Conservation (phyloP, 2,113 vertebrate species). For the Rhegmatorhina hoffmannsi region DNA sequence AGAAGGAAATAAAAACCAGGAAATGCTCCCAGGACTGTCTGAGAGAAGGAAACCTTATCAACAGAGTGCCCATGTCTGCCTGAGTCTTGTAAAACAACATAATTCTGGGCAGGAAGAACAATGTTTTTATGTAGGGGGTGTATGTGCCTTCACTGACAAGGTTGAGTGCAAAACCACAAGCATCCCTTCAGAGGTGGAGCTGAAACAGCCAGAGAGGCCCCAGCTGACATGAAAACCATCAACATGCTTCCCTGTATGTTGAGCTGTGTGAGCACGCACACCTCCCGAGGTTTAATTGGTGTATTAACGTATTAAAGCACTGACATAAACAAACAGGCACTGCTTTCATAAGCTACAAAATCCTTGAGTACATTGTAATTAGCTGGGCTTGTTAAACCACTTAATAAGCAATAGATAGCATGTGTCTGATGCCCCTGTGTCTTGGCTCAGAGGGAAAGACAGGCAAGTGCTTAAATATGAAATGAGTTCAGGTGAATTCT, state of each 20-base stretch:
- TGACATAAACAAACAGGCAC: constrained; percentile 51
- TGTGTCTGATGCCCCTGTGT: neutral
- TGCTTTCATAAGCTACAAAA: constrained; percentile 33
- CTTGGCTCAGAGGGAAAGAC: neutral
- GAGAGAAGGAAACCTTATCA: neutral
- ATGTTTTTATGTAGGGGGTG: neutral
- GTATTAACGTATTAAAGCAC: constrained; percentile 38
- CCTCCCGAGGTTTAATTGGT: neutral
- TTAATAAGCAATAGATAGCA: constrained; percentile 25
- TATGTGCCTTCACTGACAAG: neutral
- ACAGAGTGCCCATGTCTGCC: neutral
- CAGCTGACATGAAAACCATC: neutral
- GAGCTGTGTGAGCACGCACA: neutral
- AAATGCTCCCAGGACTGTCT: neutral
- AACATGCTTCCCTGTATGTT: neutral
- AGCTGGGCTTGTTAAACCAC: constrained; percentile 30
- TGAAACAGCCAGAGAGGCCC: neutral
- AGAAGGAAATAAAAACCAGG: neutral
- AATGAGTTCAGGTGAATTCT: neutral
- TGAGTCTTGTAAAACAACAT: neutral
- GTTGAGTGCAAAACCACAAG: constrained; percentile 1
- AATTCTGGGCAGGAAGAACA: neutral
- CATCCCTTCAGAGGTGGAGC: neutral
- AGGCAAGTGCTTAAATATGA: neutral
- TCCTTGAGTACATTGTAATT: constrained; percentile 40